These are phyloP conservation scores for Enteromius radiatus DNA, from an alignment of 2,797 vertebrate genomes.

Conservation along the genomic window DNA sequence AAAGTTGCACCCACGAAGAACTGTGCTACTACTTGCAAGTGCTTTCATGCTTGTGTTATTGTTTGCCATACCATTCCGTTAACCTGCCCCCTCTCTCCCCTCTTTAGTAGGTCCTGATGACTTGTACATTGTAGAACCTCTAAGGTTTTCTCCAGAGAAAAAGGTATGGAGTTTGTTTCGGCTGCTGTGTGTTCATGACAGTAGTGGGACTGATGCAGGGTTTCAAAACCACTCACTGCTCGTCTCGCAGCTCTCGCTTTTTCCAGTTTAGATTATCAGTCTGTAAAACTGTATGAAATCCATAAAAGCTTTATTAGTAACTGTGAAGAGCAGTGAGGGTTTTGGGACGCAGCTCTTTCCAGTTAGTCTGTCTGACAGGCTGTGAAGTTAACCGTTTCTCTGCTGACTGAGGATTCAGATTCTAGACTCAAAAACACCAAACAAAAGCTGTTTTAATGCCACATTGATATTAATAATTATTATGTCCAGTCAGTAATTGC, in stretches of 20 bases:
- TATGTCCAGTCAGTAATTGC: neutral
- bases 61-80: conserved; percentile 76
- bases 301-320: neutral
- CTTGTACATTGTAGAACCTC: conserved; percentile 98
- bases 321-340: conserved; percentile 30
- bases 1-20: neutral
- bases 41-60: conserved; percentile 78
- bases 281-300: neutral
- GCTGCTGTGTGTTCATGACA: conserved; percentile 64
- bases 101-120: conserved; percentile 93
- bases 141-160: conserved; percentile 99
- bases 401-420: conserved; percentile 28
- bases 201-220: conserved; percentile 49
- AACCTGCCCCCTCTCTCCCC: conserved; percentile 78
- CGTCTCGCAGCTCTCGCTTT: neutral
- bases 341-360: conserved; percentile 53
- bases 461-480: too few species aligned
- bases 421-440: neutral
- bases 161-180: conserved; percentile 85
- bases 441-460: neutral
- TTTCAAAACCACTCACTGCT: conserved; percentile 49
- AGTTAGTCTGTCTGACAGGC: conserved; percentile 30
- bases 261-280: neutral
- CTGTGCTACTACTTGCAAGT: conserved; percentile 77
- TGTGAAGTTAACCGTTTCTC: conserved; percentile 59